These are phyloP conservation scores for Syngnathus acus DNA, from an alignment of 2,797 vertebrate genomes.

Conservation along the genomic window DNA sequence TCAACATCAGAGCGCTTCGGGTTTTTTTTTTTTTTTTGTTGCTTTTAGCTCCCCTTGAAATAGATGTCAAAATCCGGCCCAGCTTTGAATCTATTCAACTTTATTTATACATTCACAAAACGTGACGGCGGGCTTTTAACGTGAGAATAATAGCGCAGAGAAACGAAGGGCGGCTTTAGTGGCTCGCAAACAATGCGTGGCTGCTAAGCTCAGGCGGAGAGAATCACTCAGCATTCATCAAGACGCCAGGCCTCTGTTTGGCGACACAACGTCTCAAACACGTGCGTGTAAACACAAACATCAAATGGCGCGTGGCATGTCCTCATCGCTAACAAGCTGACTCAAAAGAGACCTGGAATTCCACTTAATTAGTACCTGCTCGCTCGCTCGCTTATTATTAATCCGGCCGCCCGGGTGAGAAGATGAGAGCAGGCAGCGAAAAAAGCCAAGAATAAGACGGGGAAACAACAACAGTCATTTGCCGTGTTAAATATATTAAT, in stretches of 20 bases:
- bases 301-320: constrained; percentile 66
- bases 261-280: constrained; percentile 55
- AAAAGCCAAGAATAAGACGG: constrained; percentile 3
- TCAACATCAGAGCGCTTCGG: constrained; percentile 60
- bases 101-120: constrained; percentile 36
- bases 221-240: constrained; percentile 53
- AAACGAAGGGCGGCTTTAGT: constrained; percentile 34
- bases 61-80: constrained; percentile 37
- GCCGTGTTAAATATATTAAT: constrained; percentile 69
- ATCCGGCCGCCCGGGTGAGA: constrained; percentile 58
- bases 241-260: constrained; percentile 51
- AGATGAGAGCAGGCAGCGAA: constrained; percentile 51
- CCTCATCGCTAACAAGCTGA: constrained; percentile 63
- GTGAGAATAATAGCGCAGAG: constrained; percentile 40
- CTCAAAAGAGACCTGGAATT: constrained; percentile 66
- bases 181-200: constrained; percentile 24
- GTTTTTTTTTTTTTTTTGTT: constrained; percentile 32
- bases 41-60: constrained; percentile 33
- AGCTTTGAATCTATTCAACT: constrained; percentile 46
- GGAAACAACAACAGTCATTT: constrained; percentile 58
- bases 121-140: constrained; percentile 35
- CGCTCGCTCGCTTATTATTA: constrained; percentile 51
- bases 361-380: constrained; percentile 68
- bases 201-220: constrained; percentile 31
- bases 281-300: constrained; percentile 60